Conservation (phyloP, 2,797 vertebrate genomes). For the Alosa sapidissima region DNA sequence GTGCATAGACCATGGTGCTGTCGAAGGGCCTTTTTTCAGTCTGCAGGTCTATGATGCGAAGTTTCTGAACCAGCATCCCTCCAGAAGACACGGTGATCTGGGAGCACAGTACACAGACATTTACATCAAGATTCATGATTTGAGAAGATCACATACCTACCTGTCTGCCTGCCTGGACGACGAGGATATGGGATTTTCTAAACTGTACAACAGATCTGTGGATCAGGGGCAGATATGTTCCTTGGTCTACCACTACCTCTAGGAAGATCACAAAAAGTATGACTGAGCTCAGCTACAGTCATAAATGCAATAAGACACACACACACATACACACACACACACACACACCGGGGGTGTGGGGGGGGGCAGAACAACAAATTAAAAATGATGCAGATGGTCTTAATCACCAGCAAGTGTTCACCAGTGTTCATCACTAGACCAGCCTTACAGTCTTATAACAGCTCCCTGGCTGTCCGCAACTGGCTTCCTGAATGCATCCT, state of each 20-base stretch:
- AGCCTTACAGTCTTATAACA: neutral
- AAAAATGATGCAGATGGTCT: too few species aligned
- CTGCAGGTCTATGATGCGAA: constrained; percentile 67
- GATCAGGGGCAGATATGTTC: neutral
- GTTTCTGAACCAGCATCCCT: constrained; percentile 77
- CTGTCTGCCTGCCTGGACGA: neutral
- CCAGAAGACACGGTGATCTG: constrained; percentile 79
- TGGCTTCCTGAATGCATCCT: neutral
- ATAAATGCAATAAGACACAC: constrained; percentile 42
- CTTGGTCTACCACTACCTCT: neutral
- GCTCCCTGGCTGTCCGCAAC: too few species aligned
- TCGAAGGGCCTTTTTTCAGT: constrained; percentile 66
- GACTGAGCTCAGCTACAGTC: neutral
- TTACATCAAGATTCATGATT: constrained; percentile 23
- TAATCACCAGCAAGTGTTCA: too few species aligned
- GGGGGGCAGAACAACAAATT: neutral
- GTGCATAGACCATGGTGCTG: constrained; percentile 69
- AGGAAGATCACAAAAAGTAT: neutral
- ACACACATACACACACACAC: constrained; percentile 18
- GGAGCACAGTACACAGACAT: constrained; percentile 58
- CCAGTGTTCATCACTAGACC: too few species aligned
- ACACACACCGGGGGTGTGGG: neutral
- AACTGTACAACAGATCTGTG: neutral
- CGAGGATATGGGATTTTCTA: neutral
- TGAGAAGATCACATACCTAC: neutral